A percentile compares a stretch with the other conserved stretches of the same genome.
Evolutionary conservation across 1,140 invertebrate species (phyloP).

Genomic region (Hylyphantes graminicola): DNA sequence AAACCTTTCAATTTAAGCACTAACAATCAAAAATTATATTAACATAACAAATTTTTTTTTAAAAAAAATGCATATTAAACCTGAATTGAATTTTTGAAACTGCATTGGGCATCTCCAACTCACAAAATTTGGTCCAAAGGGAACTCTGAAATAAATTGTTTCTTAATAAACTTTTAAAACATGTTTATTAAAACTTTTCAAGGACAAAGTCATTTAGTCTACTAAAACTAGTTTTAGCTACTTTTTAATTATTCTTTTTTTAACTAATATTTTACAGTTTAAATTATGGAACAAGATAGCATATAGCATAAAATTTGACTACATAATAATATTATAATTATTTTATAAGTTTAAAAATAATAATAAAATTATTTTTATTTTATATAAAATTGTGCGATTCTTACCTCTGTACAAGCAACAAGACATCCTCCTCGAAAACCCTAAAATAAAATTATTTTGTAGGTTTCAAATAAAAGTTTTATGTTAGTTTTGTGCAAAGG

Average conservation of each 20-base stretch:
- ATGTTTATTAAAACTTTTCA: not conserved
- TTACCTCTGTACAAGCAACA: constrained; percentile 49
- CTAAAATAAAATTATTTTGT: constrained; percentile 17
- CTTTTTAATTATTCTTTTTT: too few relatives aligned
- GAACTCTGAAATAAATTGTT: constrained; percentile 31
- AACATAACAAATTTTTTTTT: not conserved
- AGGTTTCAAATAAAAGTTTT: not conserved
- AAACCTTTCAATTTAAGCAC: too few relatives aligned
- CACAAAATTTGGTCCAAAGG: constrained; percentile 54
- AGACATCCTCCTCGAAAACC: constrained; percentile 51
- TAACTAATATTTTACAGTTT: too few relatives aligned
- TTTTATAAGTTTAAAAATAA: not conserved
- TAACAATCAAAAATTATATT: not conserved
- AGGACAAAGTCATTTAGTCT: too few relatives aligned
- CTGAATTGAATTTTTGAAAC: not conserved
- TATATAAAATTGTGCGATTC: not conserved
- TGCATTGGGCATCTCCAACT: constrained; percentile 38
- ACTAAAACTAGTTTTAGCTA: not conserved
- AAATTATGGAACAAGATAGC: too few relatives aligned
- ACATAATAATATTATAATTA: not conserved
- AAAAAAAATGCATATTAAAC: too few relatives aligned
- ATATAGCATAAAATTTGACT: too few relatives aligned
- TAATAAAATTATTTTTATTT: not conserved
- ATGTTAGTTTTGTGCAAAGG: not conserved
- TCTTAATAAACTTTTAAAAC: not conserved